phyloP scores from a whole-genome alignment of 2,888 invertebrate species.

The Rhagonycha fulva region DNA sequence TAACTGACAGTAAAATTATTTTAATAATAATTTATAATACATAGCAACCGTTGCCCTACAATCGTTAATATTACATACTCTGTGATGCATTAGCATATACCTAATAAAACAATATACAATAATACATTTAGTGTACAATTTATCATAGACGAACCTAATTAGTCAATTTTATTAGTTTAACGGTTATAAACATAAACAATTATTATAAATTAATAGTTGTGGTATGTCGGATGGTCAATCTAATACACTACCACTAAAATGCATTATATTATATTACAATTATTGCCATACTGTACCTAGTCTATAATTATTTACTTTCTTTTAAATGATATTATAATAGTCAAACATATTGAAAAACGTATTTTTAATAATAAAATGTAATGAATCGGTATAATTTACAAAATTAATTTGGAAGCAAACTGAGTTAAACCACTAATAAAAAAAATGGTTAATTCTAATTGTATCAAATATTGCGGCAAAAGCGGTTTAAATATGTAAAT shows the following conservation, averaged over 20 bases:
- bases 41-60: not conserved
- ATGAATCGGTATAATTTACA: not conserved
- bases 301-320: not conserved
- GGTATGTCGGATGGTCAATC: not conserved
- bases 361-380: not conserved
- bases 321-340: not conserved
- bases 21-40: not conserved
- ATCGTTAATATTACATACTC: not conserved
- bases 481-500: constrained; percentile 14
- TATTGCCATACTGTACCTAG: not conserved
- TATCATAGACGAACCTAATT: not conserved
- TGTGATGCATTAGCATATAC: not conserved
- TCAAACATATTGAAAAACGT: not conserved
- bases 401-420: not conserved
- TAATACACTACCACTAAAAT: not conserved
- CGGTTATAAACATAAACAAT: not conserved
- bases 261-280: not conserved
- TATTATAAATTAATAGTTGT: not conserved
- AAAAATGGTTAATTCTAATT: constrained; percentile 11
- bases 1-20: not conserved
- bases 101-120: not conserved
- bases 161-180: not conserved
- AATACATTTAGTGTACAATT: not conserved
- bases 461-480: constrained; percentile 5
- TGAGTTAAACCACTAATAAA: not conserved